phyloP scores from a whole-genome alignment of 2,888 invertebrate genomes.

The Euzetes globulus region DNA sequence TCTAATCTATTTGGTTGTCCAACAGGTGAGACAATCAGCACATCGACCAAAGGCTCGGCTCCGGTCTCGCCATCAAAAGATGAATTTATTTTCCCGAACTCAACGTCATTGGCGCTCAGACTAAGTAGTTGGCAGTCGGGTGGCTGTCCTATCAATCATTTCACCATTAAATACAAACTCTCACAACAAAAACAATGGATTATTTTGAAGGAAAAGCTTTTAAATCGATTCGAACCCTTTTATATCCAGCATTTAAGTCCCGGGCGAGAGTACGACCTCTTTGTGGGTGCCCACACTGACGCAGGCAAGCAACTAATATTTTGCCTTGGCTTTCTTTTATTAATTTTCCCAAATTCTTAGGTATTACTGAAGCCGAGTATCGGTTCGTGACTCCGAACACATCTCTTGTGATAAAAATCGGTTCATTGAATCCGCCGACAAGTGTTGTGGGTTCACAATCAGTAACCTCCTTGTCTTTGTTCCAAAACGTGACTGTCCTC shows the following conservation, averaged over 20 bases:
- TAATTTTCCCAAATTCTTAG: background rate
- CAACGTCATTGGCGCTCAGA: slow-evolving; percentile 37
- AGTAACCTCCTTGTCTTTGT: slow-evolving; percentile 35
- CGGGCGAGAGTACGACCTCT: slow-evolving; percentile 27
- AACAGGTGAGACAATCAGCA: slow-evolving; percentile 31
- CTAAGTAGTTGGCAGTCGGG: slow-evolving; percentile 39
- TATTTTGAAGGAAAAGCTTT: slow-evolving; percentile 32
- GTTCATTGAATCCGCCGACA: slow-evolving; percentile 21
- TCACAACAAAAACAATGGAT: slow-evolving; percentile 38
- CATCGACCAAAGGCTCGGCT: slow-evolving; percentile 37
- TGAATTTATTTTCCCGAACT: slow-evolving; percentile 38
- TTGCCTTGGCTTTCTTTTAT: background rate
- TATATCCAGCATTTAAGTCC: slow-evolving; percentile 34
- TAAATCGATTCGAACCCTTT: slow-evolving; percentile 31
- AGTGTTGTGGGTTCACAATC: slow-evolving; percentile 18
- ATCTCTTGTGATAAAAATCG: slow-evolving; percentile 11
- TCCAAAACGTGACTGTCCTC: slow-evolving; percentile 40
- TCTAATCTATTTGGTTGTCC: background rate
- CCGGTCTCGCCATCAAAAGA: slow-evolving; percentile 41
- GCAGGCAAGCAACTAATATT: slow-evolving; percentile 21
- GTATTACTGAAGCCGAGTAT: slow-evolving; percentile 37
- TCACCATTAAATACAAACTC: slow-evolving; percentile 37
- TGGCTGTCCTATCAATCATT: slow-evolving; percentile 40
- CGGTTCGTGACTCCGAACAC: slow-evolving; percentile 29
- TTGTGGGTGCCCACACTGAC: slow-evolving; percentile 30